Conservation (phyloP, 1,140 invertebrate species). For the Rhagoletis zephyria region DNA sequence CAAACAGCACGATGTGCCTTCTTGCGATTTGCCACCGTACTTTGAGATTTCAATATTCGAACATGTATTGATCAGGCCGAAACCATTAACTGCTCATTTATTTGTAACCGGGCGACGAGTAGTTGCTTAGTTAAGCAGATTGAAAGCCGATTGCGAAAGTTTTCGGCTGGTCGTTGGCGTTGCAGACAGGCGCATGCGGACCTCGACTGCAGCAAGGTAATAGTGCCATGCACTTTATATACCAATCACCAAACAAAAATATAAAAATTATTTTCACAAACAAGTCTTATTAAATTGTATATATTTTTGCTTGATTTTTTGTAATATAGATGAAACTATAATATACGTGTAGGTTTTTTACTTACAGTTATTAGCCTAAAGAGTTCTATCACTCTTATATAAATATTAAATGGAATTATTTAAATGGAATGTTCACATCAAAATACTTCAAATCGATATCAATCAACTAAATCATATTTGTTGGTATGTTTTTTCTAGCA, state of each 20-base stretch:
- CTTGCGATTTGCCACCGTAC: no score
- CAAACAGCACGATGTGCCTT: no score
- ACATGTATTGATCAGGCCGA: no score
- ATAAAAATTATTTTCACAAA: neutral
- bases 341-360: neutral
- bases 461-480: neutral
- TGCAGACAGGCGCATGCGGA: no score
- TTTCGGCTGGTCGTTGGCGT: no score
- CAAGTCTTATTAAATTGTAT: neutral
- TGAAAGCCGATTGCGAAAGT: no score
- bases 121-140: no score
- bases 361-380: constrained; percentile 37
- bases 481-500: neutral
- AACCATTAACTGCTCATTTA: no score
- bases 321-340: neutral
- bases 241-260: neutral
- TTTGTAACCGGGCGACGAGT: no score
- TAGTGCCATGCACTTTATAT: no score
- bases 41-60: no score
- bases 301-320: constrained; percentile 15
- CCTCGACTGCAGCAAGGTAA: no score
- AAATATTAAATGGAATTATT: neutral
- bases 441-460: neutral
- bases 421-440: constrained; percentile 21
- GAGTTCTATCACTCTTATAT: neutral